Conservation (phyloP, 2,888 invertebrate genomes). For the Octodonta nipae region DNA sequence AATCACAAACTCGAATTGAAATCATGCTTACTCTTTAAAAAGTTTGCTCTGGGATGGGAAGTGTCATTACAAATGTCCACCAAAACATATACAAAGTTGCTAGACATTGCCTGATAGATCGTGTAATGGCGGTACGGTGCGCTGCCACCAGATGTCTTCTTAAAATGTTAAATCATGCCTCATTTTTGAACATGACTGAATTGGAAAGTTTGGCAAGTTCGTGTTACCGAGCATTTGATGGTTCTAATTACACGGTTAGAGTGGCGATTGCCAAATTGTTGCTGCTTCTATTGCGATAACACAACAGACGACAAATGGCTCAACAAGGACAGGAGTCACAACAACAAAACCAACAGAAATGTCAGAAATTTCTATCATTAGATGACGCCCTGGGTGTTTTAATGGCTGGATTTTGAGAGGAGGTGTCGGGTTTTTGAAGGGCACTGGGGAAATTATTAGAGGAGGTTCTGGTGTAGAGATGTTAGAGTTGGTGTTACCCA, state of each 20-base stretch:
- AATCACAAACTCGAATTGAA: constrained; percentile 91
- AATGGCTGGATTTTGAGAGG: constrained; percentile 90
- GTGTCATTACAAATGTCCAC: constrained; percentile 71
- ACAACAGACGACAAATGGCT: constrained; percentile 35
- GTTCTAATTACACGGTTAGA: constrained; percentile 81
- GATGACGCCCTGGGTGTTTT: constrained; percentile 85
- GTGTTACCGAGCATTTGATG: constrained; percentile 83
- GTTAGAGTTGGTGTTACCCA: constrained; percentile 94
- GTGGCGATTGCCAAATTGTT: constrained; percentile 84
- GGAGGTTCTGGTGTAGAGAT: constrained; percentile 87
- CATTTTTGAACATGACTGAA: constrained; percentile 74
- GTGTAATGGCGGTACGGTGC: constrained; percentile 83
- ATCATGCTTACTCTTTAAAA: constrained; percentile 94
- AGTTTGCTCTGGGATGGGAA: constrained; percentile 87
- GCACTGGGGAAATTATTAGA: constrained; percentile 88
- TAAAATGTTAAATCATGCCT: constrained; percentile 77
- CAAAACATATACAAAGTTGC: constrained; percentile 87
- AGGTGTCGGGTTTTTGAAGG: constrained; percentile 86
- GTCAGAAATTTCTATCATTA: constrained; percentile 56
- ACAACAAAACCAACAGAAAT: constrained; percentile 20
- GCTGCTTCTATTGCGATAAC: too few relatives aligned
- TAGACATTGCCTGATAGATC: constrained; percentile 74
- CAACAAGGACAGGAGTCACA: constrained; percentile 22
- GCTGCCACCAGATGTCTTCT: constrained; percentile 84
- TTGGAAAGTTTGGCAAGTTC: constrained; percentile 82